Percentiles rank a stretch among this genome's conserved stretches.
Evolutionary conservation across 2,797 vertebrate genomes (phyloP).

Genomic region (Pangasius krempfi): DNA sequence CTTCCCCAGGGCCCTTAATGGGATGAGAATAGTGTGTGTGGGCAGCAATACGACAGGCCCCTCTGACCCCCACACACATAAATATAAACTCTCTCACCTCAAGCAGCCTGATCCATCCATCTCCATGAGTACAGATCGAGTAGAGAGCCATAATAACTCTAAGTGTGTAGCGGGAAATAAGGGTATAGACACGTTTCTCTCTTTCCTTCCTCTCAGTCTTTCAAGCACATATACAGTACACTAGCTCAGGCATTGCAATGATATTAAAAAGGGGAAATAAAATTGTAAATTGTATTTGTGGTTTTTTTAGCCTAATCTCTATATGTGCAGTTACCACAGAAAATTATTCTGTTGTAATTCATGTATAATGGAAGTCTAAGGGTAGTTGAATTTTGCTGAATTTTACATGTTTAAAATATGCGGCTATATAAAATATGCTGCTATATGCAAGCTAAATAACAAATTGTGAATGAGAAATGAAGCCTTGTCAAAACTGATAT

Average conservation of each 20-base stretch:
- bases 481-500: background rate
- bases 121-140: conserved; percentile 62
- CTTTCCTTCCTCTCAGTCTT: background rate
- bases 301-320: background rate
- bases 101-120: conserved; percentile 73
- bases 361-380: background rate
- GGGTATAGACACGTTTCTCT: background rate
- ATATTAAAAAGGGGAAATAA: background rate
- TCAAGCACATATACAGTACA: background rate
- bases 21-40: conserved; percentile 74
- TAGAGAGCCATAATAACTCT: conserved; percentile 56
- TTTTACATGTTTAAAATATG: background rate
- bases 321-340: background rate
- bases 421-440: background rate
- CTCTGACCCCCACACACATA: conserved; percentile 56
- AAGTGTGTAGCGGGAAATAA: conserved; percentile 12
- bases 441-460: background rate
- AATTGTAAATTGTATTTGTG: background rate
- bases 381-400: background rate
- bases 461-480: too few species aligned
- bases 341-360: background rate
- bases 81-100: conserved; percentile 64
- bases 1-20: conserved; percentile 77
- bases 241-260: background rate
- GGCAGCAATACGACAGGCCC: conserved; percentile 65